Evolutionary conservation across 2,113 vertebrate genomes (phyloP).

Genomic region (Excalfactoria chinensis): DNA sequence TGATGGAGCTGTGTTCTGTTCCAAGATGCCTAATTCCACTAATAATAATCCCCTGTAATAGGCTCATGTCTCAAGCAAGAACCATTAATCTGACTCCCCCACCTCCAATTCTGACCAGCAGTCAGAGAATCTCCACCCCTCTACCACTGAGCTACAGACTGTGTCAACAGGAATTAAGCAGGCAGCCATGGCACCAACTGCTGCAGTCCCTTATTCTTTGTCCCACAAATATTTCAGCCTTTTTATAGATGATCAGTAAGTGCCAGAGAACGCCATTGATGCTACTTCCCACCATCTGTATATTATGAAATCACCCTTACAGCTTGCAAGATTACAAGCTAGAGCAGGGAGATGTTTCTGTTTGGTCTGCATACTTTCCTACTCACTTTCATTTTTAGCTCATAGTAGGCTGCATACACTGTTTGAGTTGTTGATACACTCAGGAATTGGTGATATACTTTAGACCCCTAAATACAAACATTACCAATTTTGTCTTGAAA

Average conservation of each 20-base stretch:
- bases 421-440: background rate
- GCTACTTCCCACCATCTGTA: background rate
- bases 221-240: constrained; percentile 45
- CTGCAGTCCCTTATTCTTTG: constrained; percentile 60
- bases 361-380: background rate
- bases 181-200: constrained; percentile 40
- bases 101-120: constrained; percentile 45
- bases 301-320: background rate
- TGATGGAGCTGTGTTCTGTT: background rate
- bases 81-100: constrained; percentile 42
- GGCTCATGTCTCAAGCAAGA: constrained; percentile 47
- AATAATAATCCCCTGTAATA: constrained; percentile 67
- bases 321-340: background rate
- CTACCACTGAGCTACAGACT: background rate
- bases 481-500: background rate
- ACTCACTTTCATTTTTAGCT: background rate
- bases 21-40: constrained; percentile 46
- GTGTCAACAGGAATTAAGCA: constrained; percentile 60
- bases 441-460: background rate
- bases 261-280: background rate
- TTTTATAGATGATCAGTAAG: constrained; percentile 42
- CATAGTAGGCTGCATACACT: background rate
- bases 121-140: constrained; percentile 37
- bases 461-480: background rate
- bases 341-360: background rate